Percentiles rank a stretch among this genome's conserved stretches.
Conservation (phyloP, 2,888 invertebrate species). For the Taenaris catops region DNA sequence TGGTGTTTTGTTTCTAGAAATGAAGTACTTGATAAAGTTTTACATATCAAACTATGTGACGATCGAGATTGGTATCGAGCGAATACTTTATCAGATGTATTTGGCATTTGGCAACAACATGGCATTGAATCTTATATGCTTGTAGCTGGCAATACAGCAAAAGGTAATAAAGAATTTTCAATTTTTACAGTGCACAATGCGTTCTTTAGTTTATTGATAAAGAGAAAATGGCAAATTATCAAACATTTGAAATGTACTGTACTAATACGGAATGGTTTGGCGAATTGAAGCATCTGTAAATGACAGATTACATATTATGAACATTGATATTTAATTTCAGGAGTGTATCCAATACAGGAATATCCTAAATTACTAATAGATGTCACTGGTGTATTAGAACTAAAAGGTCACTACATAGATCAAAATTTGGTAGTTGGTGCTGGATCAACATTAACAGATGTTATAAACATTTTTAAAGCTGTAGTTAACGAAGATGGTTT, state of each 20-base stretch:
- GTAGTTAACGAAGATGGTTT: conserved; percentile 55
- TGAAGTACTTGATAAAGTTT: conserved; percentile 14
- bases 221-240: neutral
- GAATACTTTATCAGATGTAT: conserved; percentile 62
- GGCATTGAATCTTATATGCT: conserved; percentile 76
- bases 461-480: conserved; percentile 61
- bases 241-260: too few species aligned
- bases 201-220: neutral
- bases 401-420: conserved; percentile 58
- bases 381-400: conserved; percentile 75
- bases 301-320: neutral
- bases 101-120: conserved; percentile 59
- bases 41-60: conserved; percentile 47
- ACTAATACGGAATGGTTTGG: too few species aligned
- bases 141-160: conserved; percentile 88
- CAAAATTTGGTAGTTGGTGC: conserved; percentile 74
- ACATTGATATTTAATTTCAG: conserved; percentile 33
- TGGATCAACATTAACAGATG: conserved; percentile 70
- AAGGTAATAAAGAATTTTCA: conserved; percentile 67
- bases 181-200: neutral
- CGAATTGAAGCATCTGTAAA: too few species aligned
- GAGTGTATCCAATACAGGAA: conserved; percentile 48
- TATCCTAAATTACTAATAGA: conserved; percentile 79
- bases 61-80: conserved; percentile 74
- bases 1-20: conserved; percentile 35